phyloP scores from a whole-genome alignment of 2,888 invertebrate species.

The Lepidonotus clava region DNA sequence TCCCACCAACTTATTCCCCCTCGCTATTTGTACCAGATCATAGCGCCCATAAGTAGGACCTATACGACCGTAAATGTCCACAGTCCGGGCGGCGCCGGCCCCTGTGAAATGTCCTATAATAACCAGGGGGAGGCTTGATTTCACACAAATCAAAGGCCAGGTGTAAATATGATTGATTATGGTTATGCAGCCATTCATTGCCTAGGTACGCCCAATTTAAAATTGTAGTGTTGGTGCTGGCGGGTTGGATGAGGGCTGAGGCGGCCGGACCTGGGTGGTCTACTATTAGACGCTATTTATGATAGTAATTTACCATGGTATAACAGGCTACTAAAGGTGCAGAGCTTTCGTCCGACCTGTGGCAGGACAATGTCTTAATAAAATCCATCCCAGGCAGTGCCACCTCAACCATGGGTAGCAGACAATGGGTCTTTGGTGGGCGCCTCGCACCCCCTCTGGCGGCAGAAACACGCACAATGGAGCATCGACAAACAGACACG shows the following conservation, averaged over 20 bases:
- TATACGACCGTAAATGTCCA: too few species aligned
- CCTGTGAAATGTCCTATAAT: neutral
- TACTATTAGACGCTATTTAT: conserved; percentile 12
- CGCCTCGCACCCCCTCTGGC: neutral
- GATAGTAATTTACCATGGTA: conserved; percentile 5
- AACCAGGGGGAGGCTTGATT: conserved; percentile 1
- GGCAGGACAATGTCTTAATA: conserved; percentile 3
- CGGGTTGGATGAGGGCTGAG: neutral
- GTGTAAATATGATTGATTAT: conserved; percentile 1
- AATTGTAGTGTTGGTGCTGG: neutral
- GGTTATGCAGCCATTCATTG: conserved; percentile 22
- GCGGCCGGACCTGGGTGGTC: neutral
- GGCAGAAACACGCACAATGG: neutral
- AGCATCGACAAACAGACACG: neutral
- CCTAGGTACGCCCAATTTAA: neutral
- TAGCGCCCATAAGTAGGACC: too few species aligned
- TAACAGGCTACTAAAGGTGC: conserved; percentile 20
- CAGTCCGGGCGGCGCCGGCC: too few species aligned
- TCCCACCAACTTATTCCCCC: too few species aligned
- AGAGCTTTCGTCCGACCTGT: conserved; percentile 7
- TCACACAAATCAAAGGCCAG: conserved; percentile 6
- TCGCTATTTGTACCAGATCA: too few species aligned
- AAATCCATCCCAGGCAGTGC: neutral
- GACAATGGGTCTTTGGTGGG: neutral
- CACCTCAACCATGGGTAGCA: neutral